Percentiles rank a stretch among this genome's conserved stretches.
phyloP scores from a whole-genome alignment of 2,113 vertebrate genomes.

The Sinocyclocheilus anophthalmus region DNA sequence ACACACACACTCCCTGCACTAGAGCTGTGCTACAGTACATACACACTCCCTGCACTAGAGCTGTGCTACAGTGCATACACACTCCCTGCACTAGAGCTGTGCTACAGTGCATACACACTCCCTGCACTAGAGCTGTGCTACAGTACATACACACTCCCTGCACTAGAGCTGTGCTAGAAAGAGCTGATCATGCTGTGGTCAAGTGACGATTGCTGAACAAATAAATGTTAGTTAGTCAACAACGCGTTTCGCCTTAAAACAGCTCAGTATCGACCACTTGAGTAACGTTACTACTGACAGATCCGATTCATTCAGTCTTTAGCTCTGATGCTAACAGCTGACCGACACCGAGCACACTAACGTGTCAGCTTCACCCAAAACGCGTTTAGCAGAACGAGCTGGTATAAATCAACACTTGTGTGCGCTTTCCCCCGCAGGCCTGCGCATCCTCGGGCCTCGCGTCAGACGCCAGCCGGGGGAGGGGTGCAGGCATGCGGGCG shows the following conservation, averaged over 20 bases:
- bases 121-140: no score
- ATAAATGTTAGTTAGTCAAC: background rate
- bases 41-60: no score
- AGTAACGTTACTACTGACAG: no score
- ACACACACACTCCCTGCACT: no score
- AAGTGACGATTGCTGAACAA: no score
- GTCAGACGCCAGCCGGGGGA: conserved; percentile 55
- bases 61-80: no score
- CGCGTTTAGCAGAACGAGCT: background rate
- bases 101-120: no score
- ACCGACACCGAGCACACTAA: background rate
- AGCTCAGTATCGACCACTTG: background rate
- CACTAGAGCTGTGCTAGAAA: no score
- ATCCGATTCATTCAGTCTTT: background rate
- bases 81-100: no score
- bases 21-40: no score
- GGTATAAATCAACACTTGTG: background rate
- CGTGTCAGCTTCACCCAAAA: background rate
- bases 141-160: no score
- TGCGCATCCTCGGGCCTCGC: conserved; percentile 38
- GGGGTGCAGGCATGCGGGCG: conserved; percentile 21
- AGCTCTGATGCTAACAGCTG: background rate
- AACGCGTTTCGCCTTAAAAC: background rate
- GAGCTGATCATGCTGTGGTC: no score
- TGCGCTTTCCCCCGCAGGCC: conserved; percentile 29